Percentiles rank a stretch among this genome's conserved stretches.
These are phyloP conservation scores for Nemopilema nomurai DNA, from an alignment of 30 jellyfish, hydroid and myxozoan species.

Conservation along the genomic window DNA sequence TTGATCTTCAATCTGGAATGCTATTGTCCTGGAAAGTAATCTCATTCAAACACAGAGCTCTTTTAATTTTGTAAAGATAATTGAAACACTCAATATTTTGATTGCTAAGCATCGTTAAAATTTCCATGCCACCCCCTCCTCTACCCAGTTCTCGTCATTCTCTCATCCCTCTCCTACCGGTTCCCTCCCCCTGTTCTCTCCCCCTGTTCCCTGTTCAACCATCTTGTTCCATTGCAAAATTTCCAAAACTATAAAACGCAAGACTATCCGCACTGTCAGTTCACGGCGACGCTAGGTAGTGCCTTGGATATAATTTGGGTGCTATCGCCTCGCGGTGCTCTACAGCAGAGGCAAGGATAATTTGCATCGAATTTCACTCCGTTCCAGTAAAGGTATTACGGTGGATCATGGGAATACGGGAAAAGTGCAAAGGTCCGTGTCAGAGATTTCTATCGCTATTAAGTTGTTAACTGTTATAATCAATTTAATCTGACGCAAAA, in stretches of 20 bases:
- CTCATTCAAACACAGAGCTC: too few relatives aligned
- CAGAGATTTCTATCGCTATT: slow-evolving; percentile 10
- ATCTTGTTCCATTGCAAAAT: too few relatives aligned
- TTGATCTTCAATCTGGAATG: too few relatives aligned
- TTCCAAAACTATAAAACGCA: background rate
- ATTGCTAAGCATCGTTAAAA: too few relatives aligned
- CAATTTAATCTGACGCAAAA: background rate
- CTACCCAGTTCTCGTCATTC: too few relatives aligned
- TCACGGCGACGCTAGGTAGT: background rate
- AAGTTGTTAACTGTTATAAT: slow-evolving; percentile 4
- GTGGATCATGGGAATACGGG: slow-evolving; percentile 3
- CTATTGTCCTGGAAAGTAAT: too few relatives aligned
- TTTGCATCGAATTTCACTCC: background rate
- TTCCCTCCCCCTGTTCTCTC: too few relatives aligned
- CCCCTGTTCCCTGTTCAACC: too few relatives aligned
- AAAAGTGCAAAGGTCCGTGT: slow-evolving; percentile 8
- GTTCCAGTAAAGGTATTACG: background rate
- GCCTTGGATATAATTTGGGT: background rate
- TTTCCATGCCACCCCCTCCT: too few relatives aligned
- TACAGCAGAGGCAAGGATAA: background rate
- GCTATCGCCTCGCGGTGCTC: background rate
- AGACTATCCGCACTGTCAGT: background rate
- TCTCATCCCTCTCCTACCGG: too few relatives aligned
- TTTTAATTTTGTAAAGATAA: too few relatives aligned
- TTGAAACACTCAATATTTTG: too few relatives aligned